A percentile compares a stretch with the other conserved stretches of the same genome.
phyloP scores from a whole-genome alignment of 2,888 invertebrate species.

The Linnaemya tessellans region DNA sequence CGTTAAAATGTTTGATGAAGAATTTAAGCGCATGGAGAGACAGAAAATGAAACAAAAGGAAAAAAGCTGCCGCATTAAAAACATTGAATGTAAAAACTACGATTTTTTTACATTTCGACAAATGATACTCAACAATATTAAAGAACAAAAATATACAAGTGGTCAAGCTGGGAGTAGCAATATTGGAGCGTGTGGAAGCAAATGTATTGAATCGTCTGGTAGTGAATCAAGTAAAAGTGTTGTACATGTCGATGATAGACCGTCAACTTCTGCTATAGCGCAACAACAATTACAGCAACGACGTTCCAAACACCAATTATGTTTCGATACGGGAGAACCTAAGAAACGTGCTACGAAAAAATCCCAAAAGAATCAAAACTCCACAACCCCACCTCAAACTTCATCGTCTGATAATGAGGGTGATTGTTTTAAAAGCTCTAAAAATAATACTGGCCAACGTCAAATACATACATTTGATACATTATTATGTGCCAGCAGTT shows the following conservation, averaged over 20 bases:
- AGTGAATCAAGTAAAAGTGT: constrained; percentile 67
- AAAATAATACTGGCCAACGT: constrained; percentile 4
- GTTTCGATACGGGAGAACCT: constrained; percentile 44
- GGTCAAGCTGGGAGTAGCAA: constrained; percentile 11
- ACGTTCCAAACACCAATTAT: constrained; percentile 61
- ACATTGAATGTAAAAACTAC: constrained; percentile 66
- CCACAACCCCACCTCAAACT: constrained; percentile 72
- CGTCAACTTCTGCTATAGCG: constrained; percentile 71
- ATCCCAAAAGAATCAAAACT: constrained; percentile 66
- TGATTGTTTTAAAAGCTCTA: constrained; percentile 55
- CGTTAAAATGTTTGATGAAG: constrained; percentile 78
- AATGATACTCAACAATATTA: constrained; percentile 72
- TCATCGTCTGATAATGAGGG: constrained; percentile 72
- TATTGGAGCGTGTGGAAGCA: constrained; percentile 7
- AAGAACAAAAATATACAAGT: constrained; percentile 54
- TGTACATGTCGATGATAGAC: constrained; percentile 63
- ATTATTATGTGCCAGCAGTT: constrained; percentile 74
- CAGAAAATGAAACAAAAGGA: constrained; percentile 57
- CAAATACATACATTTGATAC: constrained; percentile 71
- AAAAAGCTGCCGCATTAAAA: constrained; percentile 38
- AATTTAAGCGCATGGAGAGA: constrained; percentile 77
- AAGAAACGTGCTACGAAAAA: constrained; percentile 62
- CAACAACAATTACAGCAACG: constrained; percentile 68
- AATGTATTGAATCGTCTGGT: constrained; percentile 48
- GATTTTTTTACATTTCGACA: constrained; percentile 74